These are phyloP conservation scores for Actias luna DNA, from an alignment of 2,888 invertebrate species.

Conservation along the genomic window DNA sequence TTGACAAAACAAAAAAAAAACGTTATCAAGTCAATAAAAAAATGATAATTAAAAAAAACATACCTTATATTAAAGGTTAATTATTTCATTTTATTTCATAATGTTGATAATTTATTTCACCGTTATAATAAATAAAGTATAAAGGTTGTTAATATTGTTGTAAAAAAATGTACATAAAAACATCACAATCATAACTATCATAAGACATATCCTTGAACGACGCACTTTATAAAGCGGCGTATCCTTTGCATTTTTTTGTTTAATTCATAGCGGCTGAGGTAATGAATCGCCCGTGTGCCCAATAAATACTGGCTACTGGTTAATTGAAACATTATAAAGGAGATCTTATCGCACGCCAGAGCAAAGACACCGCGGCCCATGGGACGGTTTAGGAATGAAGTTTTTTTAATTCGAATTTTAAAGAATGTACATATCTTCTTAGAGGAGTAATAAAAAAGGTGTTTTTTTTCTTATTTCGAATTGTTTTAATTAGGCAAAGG, in stretches of 20 bases:
- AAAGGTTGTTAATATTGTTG: neutral
- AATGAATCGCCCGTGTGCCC: slow-evolving; percentile 69
- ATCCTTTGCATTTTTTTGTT: slow-evolving; percentile 51
- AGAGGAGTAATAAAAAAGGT: slow-evolving; percentile 10
- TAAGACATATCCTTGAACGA: slow-evolving; percentile 26
- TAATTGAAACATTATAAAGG: slow-evolving; percentile 79
- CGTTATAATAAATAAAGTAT: neutral
- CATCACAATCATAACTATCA: slow-evolving; percentile 20
- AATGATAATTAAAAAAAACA: no score
- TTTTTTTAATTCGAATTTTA: slow-evolving; percentile 7
- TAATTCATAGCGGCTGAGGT: slow-evolving; percentile 31
- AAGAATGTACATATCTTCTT: slow-evolving; percentile 11
- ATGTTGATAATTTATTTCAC: neutral
- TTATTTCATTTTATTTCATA: neutral
- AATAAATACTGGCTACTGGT: slow-evolving; percentile 80
- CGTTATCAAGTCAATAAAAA: no score
- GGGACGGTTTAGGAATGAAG: slow-evolving; percentile 24
- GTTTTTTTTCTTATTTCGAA: slow-evolving; percentile 22
- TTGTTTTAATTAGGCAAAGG: slow-evolving; percentile 17
- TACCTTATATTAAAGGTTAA: no score
- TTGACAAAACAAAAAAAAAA: no score
- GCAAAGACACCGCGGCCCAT: slow-evolving; percentile 65
- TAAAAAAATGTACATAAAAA: slow-evolving; percentile 5
- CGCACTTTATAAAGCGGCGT: slow-evolving; percentile 45
- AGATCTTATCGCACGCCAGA: slow-evolving; percentile 64